phyloP scores from a whole-genome alignment of 2,888 invertebrate genomes.

The Pseudococcus viburni region DNA sequence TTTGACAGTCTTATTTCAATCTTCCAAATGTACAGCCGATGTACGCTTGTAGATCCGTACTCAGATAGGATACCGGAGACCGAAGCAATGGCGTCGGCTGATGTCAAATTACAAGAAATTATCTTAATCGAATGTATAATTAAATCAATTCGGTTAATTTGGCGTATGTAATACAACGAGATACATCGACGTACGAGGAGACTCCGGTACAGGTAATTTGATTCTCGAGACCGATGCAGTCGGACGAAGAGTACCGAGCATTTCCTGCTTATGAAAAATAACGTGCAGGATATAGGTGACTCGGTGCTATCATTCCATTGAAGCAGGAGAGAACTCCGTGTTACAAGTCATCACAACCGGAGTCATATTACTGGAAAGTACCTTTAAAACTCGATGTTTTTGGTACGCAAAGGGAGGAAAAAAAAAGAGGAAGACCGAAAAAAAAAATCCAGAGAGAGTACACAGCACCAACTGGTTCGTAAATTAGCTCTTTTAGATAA shows the following conservation, averaged over 20 bases:
- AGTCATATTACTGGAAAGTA: conserved; percentile 42
- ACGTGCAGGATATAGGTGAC: not conserved
- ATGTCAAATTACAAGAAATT: conserved; percentile 6
- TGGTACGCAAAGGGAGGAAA: not conserved
- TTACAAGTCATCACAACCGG: conserved; percentile 39
- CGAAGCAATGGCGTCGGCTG: not conserved
- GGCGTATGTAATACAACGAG: not conserved
- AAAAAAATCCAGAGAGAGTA: not conserved
- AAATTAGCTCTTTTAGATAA: conserved; percentile 42
- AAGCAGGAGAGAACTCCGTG: conserved; percentile 16
- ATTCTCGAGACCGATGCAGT: not conserved
- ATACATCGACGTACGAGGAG: not conserved
- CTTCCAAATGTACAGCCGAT: not conserved
- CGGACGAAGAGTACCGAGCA: not conserved
- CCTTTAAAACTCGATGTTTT: not conserved
- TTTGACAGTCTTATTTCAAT: not conserved
- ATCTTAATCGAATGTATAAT: conserved; percentile 21
- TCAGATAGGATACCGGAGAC: not conserved
- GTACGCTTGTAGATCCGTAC: not conserved
- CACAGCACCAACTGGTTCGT: conserved; percentile 10
- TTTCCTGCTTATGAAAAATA: conserved; percentile 51
- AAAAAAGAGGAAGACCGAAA: not conserved
- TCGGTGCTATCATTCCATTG: not conserved
- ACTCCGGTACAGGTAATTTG: not conserved
- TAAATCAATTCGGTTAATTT: conserved; percentile 34